Base-by-base conservation (phyloP, 2,797 vertebrate species). In the Phataginus tetradactyla region DNA sequence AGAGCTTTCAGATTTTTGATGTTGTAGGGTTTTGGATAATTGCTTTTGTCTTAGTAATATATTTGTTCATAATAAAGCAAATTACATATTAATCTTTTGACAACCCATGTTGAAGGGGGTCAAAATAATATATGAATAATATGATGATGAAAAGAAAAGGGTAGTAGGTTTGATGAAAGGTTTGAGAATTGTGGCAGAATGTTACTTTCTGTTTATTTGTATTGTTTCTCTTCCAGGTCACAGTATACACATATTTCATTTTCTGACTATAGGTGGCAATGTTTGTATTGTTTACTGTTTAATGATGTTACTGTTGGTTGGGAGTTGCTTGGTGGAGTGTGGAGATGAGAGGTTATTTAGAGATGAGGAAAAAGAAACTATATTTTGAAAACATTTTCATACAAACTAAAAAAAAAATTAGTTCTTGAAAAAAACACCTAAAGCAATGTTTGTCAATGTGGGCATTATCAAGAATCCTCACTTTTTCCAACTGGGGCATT, bases 211-310 rank as follows among this genome's bases (percentile, higher is more conserved):
- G 55, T 84, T 72, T 45, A 45, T 87, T 95, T 93, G 49, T 55
- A 12, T 53, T 80, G 39, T 85, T 93, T 89, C 69, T 95, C 64
- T 95, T 97, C 78, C 37, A 71, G 90, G 68, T 86, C 39, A 53
- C 72, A 5, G 17, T 42, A 21, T 84, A 68, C 66, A 72, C 29
- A 0, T 7, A 45, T 96, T 93, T 96, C 29, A 0, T 79, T 97
- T 97, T 94, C 79, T 39, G 66, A 96, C 97, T 91, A 95, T 93
- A 96, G 96, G 86, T 97, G 94, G 96, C 97, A 97, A 95, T 95
- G n/a, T 97, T 96, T 93, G 45, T 94, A 34, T 34, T 96, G 80
- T 90, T 89, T 42, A 39, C 61, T 89, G 29, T 84, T 93, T 34
- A 27, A 7, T n/a, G 51, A 34, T 42, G 49, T 91, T 37, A 17